Percentiles rank a stretch among this genome's conserved stretches.
Conservation (phyloP, 2,797 vertebrate genomes). For the Galago senegalensis region DNA sequence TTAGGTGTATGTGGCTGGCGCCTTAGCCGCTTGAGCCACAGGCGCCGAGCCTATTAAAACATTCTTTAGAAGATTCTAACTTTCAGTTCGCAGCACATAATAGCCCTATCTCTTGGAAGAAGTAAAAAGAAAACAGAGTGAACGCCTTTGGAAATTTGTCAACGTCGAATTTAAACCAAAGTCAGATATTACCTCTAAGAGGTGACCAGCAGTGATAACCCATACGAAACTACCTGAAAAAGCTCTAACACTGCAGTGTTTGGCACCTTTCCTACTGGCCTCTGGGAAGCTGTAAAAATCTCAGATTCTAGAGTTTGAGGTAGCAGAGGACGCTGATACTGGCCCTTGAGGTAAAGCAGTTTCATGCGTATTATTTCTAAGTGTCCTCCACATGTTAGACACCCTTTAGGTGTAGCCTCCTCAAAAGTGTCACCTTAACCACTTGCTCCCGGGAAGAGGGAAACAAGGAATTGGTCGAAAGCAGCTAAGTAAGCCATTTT, state of each 20-base stretch:
- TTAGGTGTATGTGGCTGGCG: too few relatives aligned
- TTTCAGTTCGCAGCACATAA: not conserved
- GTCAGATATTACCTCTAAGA: not conserved
- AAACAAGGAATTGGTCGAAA: not conserved
- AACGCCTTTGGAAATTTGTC: not conserved
- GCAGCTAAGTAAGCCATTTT: not conserved
- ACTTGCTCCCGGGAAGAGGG: slow-evolving; percentile 28
- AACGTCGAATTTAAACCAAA: slow-evolving; percentile 34
- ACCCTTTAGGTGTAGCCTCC: not conserved
- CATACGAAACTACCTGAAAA: not conserved
- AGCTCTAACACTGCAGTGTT: not conserved
- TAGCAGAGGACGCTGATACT: slow-evolving; percentile 17
- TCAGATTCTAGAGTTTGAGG: slow-evolving; percentile 14
- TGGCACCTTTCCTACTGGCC: slow-evolving; percentile 8
- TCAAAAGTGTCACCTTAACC: slow-evolving; percentile 47
- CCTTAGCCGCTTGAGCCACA: too few relatives aligned
- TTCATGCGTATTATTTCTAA: slow-evolving; percentile 59
- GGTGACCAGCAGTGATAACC: not conserved
- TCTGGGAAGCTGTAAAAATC: slow-evolving; percentile 41
- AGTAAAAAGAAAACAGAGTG: not conserved
- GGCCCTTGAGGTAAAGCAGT: slow-evolving; percentile 6
- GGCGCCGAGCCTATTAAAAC: not conserved
- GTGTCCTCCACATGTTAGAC: not conserved
- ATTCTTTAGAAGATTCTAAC: slow-evolving; percentile 2
- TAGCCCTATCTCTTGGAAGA: not conserved